Conservation (phyloP, 1,140 invertebrate species). For the Penaeus japonicus region DNA sequence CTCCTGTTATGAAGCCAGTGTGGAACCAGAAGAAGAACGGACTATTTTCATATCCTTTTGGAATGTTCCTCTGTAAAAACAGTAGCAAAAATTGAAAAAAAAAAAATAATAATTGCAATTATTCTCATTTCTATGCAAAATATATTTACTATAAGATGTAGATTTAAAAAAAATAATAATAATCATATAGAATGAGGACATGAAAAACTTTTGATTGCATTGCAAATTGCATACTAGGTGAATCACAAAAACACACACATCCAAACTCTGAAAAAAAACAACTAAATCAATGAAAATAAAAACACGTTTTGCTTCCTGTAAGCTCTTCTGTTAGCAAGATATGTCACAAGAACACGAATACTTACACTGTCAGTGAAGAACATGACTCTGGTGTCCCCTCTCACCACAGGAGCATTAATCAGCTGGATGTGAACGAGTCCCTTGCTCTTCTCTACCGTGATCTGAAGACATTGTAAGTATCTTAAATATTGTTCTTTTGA, state of each 20-base stretch:
- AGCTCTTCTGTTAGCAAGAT: neutral
- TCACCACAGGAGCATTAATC: conserved; percentile 36
- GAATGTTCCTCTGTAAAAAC: conserved; percentile 66
- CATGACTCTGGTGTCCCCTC: conserved; percentile 57
- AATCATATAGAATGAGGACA: neutral
- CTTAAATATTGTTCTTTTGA: neutral
- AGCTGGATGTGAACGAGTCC: conserved; percentile 50
- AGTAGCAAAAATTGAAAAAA: conserved; percentile 65
- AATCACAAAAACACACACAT: neutral
- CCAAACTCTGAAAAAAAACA: neutral
- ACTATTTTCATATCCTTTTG: conserved; percentile 69
- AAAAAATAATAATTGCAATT: conserved; percentile 54
- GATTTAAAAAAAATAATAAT: neutral
- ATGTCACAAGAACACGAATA: neutral
- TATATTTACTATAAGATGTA: neutral
- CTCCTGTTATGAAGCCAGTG: conserved; percentile 67
- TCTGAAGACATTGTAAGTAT: neutral
- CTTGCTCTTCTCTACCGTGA: conserved; percentile 36
- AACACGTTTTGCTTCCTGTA: neutral
- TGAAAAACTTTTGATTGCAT: neutral
- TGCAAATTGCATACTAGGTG: neutral
- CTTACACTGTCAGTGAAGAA: conserved; percentile 57
- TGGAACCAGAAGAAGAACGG: conserved; percentile 72
- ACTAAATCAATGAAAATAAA: neutral
- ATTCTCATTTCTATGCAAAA: conserved; percentile 35